Evolutionary conservation across 2,888 invertebrate genomes (phyloP), one percentile per base, ranked within the genome.

Genomic region (Mylabris sibirica): DNA sequence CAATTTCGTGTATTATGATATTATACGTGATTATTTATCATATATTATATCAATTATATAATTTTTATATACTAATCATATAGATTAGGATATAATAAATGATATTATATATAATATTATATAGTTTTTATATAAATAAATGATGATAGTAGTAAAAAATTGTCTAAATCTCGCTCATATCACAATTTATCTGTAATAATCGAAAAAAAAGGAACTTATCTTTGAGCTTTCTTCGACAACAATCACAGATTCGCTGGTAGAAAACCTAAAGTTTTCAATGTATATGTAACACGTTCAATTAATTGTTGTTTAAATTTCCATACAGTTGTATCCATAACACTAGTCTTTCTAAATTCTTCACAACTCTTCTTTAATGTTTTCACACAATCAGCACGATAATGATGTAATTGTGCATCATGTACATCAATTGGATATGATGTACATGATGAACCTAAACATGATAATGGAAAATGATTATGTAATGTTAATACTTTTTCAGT

Each of bases 371-470:
- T 93, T 74, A 96, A 87, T 67, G 94, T 93, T 77, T 92, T 91
- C 8, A 96, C 96, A 85, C 97, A 97, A 85, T 96, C 96, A 34
- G 94, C 95, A 69, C 97, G 90, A 86, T 97, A 98, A 85, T 98
- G 98, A 84, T 98, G 96, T 79, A 98, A 87, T 75, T 97, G 94
- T 20, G 97, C 97, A 80, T 93, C 91, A 44, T 87, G 87, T 26
- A 93, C 93, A 74, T 94, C 92, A 74, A 97, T 90, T 66, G 94
- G 90, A 86, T 92, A 96, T 60, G 94, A 93, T 64, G 93, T 93
- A 85, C 96, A 96, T 5, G 79, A 78, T 62, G 69, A 70, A 60
- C 95, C 94, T 49, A 96, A 86, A 81, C 96, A 97, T 69, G 94
- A 93, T 76, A 97, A 86, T 44, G 97, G 96, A 83, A 96, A 96